A percentile compares a stretch with the other conserved stretches of the same genome.
phyloP scores from a whole-genome alignment of 2,113 vertebrate genomes.

The Saimiri boliviensis region DNA sequence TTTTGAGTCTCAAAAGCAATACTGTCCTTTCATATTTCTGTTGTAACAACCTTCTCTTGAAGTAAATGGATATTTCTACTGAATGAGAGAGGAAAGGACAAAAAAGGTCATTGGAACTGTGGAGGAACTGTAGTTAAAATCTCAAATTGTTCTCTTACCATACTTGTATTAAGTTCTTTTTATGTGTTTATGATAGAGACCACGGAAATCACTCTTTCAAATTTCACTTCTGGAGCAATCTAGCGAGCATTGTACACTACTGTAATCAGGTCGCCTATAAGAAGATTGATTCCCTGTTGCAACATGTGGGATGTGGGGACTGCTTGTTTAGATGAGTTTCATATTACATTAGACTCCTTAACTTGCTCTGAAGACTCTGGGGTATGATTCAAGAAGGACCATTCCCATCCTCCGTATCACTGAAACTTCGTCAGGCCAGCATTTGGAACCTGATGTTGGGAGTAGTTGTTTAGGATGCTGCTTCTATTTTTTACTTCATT shows the following conservation, averaged over 20 bases:
- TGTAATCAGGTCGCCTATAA: not conserved
- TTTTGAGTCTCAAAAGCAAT: conserved; percentile 30
- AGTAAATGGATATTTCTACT: conserved; percentile 16
- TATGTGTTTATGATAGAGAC: not conserved
- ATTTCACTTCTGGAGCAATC: not conserved
- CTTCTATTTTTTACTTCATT: not conserved
- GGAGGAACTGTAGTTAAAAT: not conserved
- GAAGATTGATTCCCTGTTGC: not conserved
- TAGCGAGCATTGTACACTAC: not conserved
- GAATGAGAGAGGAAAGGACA: not conserved
- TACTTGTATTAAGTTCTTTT: not conserved
- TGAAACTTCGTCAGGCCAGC: not conserved
- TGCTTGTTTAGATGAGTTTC: not conserved
- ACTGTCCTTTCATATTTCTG: not conserved
- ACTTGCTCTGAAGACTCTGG: not conserved
- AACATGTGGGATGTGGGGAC: not conserved
- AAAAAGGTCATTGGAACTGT: not conserved
- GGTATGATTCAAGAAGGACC: not conserved
- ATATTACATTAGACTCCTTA: not conserved
- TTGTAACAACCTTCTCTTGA: conserved; percentile 14
- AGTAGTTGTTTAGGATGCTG: not conserved
- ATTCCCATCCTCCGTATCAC: not conserved
- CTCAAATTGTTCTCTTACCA: not conserved
- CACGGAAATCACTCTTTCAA: not conserved
- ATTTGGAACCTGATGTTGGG: not conserved